Conservation (phyloP, 2,888 invertebrate genomes). For the Lithosia quadra region DNA sequence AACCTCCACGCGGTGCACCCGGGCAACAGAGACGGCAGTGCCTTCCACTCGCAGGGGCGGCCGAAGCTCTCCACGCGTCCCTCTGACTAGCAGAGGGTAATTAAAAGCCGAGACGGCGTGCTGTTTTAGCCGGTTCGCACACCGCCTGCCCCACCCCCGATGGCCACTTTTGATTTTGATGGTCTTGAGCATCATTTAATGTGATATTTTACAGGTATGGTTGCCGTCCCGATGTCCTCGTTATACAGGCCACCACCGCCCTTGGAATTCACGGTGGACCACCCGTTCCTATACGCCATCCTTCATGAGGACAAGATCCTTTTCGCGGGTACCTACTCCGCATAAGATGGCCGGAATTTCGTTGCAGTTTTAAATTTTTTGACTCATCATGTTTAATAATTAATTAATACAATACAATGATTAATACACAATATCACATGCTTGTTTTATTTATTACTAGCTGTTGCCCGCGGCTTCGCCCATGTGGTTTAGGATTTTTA, state of each 20-base stretch:
- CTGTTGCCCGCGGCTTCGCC: no score
- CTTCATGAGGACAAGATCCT: slow-evolving; percentile 57
- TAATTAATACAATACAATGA: neutral
- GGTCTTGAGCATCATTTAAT: no score
- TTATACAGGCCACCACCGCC: slow-evolving; percentile 35
- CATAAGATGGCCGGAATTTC: slow-evolving; percentile 25
- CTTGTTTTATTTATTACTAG: slow-evolving; percentile 1
- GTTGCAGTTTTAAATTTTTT: neutral
- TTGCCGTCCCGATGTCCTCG: slow-evolving; percentile 23
- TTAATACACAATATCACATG: neutral
- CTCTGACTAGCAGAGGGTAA: no score
- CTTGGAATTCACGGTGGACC: slow-evolving; percentile 56
- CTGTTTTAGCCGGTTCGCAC: no score
- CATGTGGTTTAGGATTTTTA: no score
- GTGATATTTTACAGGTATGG: slow-evolving; percentile 29
- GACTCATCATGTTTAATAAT: neutral
- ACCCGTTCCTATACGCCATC: slow-evolving; percentile 59
- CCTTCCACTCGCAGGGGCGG: no score
- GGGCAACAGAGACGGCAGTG: no score
- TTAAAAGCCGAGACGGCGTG: no score
- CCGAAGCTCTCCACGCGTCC: no score
- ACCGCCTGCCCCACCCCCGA: no score
- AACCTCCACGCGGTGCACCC: no score
- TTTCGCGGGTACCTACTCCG: slow-evolving; percentile 58
- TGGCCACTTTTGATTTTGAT: no score